Base-by-base conservation (phyloP, 2,797 vertebrate genomes). In the Helostoma temminkii region DNA sequence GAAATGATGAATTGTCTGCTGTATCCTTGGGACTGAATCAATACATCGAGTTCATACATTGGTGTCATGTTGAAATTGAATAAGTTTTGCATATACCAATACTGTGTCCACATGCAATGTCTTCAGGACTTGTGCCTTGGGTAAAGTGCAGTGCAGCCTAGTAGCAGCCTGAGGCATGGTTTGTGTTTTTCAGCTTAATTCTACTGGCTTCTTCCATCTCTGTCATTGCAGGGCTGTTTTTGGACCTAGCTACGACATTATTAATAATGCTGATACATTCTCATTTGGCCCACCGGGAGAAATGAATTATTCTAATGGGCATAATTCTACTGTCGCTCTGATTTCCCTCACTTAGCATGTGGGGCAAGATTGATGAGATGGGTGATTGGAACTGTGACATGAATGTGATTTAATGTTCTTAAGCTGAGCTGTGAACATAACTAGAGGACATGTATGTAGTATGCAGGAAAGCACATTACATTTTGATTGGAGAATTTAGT, bases 221-320 rank as follows among this genome's bases (percentile, higher is more conserved):
- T 91, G 92, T 92, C 90, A 90, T 36, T 0, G 8, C 5, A 68
- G 64, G 74, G 85, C 88, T 84, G 73, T 91, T 93, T 92, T 89
- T 90, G 88, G 90, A 86, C 62, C 82, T 45, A 28, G 83, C 87
- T 72, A 71, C 60, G 78, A 59, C 74, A 85, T 92, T 91, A 91
- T 92, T 92, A 90, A 92, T 91, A 89, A 89, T 42, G 22, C 62
- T 73, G 83, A 89, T 88, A 84, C 53, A 71, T 89, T 87, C 84
- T 88, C 86, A 89, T 91, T 88, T 88, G 78, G 76, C 73, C 80
- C 11, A 36, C 76, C 74, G 61, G 57, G 64, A 84, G 80, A 90
- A 90, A 94, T 89, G 70, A 92, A 91, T 90, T 91, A 86, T 86
- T 84, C 76, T 91, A 92, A 93, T 93, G 87, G 87, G 71, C 78